Conservation (phyloP, 2,888 invertebrate genomes). For the Nymphalis c-album region DNA sequence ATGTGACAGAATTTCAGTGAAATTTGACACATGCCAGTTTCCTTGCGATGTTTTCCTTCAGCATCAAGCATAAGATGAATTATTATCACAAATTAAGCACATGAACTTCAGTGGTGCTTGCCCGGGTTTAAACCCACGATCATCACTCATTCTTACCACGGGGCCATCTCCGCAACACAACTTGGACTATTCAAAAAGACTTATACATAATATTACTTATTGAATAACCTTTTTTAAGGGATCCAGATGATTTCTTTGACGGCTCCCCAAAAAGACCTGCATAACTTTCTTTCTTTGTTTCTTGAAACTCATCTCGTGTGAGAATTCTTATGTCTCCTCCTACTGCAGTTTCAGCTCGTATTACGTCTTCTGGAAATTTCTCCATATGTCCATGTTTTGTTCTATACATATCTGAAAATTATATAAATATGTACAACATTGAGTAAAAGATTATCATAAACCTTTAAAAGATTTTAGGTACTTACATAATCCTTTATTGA, state of each 20-base stretch:
- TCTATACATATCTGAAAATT: slow-evolving; percentile 82
- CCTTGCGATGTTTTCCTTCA: too few species aligned
- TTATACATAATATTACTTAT: too few species aligned
- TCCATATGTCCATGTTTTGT: slow-evolving; percentile 85
- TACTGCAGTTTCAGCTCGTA: slow-evolving; percentile 86
- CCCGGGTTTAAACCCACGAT: too few species aligned
- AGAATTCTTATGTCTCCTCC: slow-evolving; percentile 87
- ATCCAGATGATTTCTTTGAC: slow-evolving; percentile 56
- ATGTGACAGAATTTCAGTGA: too few species aligned
- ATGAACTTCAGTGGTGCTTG: too few species aligned
- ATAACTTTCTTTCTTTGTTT: slow-evolving; percentile 72
- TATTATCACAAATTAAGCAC: too few species aligned
- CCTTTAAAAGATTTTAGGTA: slow-evolving; percentile 38
- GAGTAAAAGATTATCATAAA: not conserved
- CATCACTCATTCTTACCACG: too few species aligned
- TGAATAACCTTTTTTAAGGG: slow-evolving; percentile 59
- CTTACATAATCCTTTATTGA: slow-evolving; percentile 91
- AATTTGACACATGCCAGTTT: too few species aligned
- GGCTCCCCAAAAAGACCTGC: slow-evolving; percentile 71
- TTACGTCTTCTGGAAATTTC: slow-evolving; percentile 90
- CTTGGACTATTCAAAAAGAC: too few species aligned
- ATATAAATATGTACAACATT: not conserved
- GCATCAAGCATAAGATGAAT: too few species aligned
- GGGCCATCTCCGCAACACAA: too few species aligned
- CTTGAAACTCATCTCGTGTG: slow-evolving; percentile 79